Percentiles rank a stretch among this genome's conserved stretches.
phyloP scores from a whole-genome alignment of 2,113 vertebrate species.

The Glaucomys volans region DNA sequence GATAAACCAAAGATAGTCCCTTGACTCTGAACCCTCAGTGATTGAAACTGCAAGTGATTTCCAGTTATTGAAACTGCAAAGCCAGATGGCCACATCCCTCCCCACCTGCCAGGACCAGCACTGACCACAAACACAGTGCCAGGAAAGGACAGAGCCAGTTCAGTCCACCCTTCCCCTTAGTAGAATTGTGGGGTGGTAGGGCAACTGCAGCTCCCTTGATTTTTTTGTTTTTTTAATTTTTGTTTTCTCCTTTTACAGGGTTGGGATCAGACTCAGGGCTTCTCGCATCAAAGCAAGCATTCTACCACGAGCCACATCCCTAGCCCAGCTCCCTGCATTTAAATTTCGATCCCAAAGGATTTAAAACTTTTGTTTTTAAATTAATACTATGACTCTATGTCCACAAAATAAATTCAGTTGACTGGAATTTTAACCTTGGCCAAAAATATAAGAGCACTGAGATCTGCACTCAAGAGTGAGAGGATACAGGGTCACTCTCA shows the following conservation, averaged over 20 bases:
- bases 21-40: fast-evolving
- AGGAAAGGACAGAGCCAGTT: neutral
- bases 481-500: neutral
- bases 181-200: too few species aligned
- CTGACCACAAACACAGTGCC: neutral
- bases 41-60: neutral
- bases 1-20: constrained; percentile 45
- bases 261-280: too few species aligned
- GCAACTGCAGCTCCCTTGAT: neutral
- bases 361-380: neutral
- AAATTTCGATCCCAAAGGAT: neutral
- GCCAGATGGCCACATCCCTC: constrained; percentile 46
- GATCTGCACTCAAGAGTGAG: neutral
- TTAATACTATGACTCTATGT: neutral
- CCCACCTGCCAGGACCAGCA: neutral
- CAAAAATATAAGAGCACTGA: neutral
- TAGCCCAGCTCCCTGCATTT: neutral
- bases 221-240: neutral
- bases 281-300: too few species aligned
- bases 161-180: neutral
- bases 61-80: neutral
- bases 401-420: neutral
- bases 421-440: neutral
- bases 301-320: too few species aligned
- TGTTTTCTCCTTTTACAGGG: too few species aligned